Percentiles rank a stretch among this genome's conserved stretches.
Evolutionary conservation across 1,140 invertebrate species (phyloP).

Genomic region (Ptiloglossa arizonensis): DNA sequence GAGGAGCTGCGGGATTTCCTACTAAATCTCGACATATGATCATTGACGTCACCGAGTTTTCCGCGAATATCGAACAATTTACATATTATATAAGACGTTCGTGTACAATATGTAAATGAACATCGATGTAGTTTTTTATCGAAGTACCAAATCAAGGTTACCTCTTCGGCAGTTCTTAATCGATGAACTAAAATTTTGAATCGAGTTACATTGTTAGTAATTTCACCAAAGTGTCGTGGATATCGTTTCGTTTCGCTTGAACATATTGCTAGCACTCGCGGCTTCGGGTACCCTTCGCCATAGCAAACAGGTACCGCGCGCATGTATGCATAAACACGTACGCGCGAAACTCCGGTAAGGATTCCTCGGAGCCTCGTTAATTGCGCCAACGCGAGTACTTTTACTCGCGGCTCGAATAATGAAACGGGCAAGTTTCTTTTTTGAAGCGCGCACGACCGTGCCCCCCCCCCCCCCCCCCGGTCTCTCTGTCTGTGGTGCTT

Average conservation of each 20-base stretch:
- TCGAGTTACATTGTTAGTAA: not conserved
- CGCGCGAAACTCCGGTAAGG: slow-evolving; percentile 7
- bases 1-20: too few species aligned
- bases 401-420: slow-evolving; percentile 27
- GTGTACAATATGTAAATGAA: too few species aligned
- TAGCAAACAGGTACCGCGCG: not conserved
- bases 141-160: too few species aligned
- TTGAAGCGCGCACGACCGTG: not conserved
- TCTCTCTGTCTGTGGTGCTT: not conserved
- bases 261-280: not conserved
- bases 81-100: too few species aligned
- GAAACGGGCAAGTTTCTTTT: slow-evolving; percentile 28
- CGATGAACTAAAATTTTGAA: too few species aligned
- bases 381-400: slow-evolving; percentile 35
- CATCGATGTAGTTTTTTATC: too few species aligned
- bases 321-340: not conserved
- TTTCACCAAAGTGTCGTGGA: not conserved
- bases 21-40: too few species aligned
- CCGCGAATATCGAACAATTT: too few species aligned
- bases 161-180: too few species aligned
- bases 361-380: slow-evolving; percentile 34
- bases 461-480: not conserved
- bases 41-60: too few species aligned
- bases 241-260: not conserved
- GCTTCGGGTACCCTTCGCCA: not conserved